phyloP scores from a whole-genome alignment of 2,113 vertebrate genomes.

The Tyto alba region DNA sequence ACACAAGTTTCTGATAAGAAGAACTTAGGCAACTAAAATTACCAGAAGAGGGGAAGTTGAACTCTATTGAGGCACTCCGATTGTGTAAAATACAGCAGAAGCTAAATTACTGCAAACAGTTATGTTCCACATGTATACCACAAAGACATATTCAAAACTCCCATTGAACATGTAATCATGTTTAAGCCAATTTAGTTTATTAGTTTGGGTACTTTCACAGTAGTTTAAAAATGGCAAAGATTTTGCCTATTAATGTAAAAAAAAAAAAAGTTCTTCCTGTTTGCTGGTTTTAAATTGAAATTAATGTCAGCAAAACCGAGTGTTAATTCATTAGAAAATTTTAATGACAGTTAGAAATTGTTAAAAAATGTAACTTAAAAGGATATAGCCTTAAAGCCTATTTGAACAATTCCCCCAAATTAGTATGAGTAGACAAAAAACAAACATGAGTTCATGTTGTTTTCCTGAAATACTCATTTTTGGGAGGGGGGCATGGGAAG shows the following conservation, averaged over 20 bases:
- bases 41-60: conserved; percentile 5
- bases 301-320: not conserved
- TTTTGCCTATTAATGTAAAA: not conserved
- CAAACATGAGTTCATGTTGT: not conserved
- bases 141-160: not conserved
- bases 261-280: not conserved
- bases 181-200: not conserved
- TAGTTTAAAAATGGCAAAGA: not conserved
- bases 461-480: not conserved
- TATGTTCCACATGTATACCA: rapidly evolving
- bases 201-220: not conserved
- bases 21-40: conserved; percentile 19
- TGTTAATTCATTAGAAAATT: not conserved
- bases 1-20: not conserved
- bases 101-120: not conserved
- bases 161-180: not conserved
- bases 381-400: not conserved
- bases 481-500: not conserved
- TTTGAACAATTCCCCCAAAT: not conserved
- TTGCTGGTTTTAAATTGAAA: not conserved
- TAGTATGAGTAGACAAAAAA: not conserved
- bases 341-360: not conserved
- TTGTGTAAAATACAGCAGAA: not conserved
- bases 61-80: not conserved
- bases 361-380: not conserved